Conservation (phyloP, 2,113 vertebrate genomes). For the Chloroceryle aenea region DNA sequence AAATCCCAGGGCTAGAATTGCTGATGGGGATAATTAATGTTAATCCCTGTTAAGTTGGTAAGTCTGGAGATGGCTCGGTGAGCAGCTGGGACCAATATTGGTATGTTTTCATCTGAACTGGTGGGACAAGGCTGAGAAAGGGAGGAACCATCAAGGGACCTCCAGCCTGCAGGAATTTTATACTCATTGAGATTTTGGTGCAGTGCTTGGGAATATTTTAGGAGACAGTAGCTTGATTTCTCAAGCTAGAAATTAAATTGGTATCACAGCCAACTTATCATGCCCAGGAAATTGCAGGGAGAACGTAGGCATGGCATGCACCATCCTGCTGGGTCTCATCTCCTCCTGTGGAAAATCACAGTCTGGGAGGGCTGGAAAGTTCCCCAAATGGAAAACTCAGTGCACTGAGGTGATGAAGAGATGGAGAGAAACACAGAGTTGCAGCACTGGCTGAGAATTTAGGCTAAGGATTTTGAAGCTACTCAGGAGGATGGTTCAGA, state of each 20-base stretch:
- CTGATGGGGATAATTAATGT: neutral
- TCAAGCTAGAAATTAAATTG: neutral
- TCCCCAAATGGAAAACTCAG: neutral
- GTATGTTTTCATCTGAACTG: neutral
- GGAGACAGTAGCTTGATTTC: neutral
- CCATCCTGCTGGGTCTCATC: neutral
- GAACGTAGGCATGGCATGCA: fast-evolving
- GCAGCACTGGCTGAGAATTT: neutral
- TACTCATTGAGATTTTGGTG: neutral
- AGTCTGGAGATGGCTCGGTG: neutral
- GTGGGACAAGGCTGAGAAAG: neutral
- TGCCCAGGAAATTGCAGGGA: neutral
- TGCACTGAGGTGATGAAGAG: neutral
- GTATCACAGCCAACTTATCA: neutral
- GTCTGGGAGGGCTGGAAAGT: neutral
- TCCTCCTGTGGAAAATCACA: neutral
- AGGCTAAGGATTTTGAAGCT: neutral
- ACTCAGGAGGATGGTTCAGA: neutral
- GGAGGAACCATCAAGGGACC: neutral
- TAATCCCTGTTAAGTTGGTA: neutral
- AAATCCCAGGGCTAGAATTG: neutral
- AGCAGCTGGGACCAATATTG: neutral
- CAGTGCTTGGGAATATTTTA: neutral
- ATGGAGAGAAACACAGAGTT: neutral
- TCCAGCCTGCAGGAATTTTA: neutral